Evolutionary conservation across 1,140 invertebrate species (phyloP).

Genomic region (Teleogryllus occipitalis): DNA sequence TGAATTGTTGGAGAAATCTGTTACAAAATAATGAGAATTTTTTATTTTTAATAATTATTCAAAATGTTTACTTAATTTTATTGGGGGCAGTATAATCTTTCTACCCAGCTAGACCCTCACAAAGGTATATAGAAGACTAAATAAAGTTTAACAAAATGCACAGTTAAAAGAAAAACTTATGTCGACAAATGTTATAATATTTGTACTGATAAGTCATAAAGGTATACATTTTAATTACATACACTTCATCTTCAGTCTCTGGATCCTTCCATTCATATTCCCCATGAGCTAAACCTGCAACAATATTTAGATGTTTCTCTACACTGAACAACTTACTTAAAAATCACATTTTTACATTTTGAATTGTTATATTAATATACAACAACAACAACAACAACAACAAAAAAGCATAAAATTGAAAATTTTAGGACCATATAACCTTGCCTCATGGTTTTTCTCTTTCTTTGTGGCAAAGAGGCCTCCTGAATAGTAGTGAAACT

Average conservation of each 20-base stretch:
- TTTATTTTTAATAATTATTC: too few species aligned
- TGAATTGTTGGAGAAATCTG: too few species aligned
- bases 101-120: too few species aligned
- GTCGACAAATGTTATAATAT: neutral
- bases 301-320: too few species aligned
- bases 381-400: neutral
- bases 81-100: too few species aligned
- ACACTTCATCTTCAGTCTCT: constrained; percentile 20
- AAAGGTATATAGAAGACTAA: too few species aligned
- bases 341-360: constrained; percentile 7
- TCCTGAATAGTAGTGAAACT: too few species aligned
- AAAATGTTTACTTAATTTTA: too few species aligned
- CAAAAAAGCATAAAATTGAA: neutral
- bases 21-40: too few species aligned
- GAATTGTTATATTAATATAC: neutral
- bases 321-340: neutral
- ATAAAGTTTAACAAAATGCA: neutral
- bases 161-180: neutral
- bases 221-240: neutral
- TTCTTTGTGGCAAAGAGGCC: too few species aligned
- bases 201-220: neutral
- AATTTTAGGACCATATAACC: too few species aligned
- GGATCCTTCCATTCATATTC: constrained; percentile 22
- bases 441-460: too few species aligned
- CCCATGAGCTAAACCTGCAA: constrained; percentile 18